phyloP scores from a whole-genome alignment of 2,113 vertebrate genomes.

The Leptodactylus fuscus region DNA sequence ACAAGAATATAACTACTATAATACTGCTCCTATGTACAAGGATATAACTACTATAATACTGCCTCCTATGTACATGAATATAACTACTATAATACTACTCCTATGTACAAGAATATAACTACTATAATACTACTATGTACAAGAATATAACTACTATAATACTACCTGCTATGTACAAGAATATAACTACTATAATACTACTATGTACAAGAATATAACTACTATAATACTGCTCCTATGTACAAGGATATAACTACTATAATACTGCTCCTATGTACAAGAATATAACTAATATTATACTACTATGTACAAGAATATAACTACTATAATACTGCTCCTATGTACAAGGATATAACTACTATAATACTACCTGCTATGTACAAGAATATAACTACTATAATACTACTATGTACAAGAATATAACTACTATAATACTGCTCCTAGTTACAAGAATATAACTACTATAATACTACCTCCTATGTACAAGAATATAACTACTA shows the following conservation, averaged over 20 bases:
- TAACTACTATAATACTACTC: no score
- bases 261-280: not conserved
- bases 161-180: no score
- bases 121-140: no score
- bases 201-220: no score
- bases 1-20: slow-evolving; percentile 2
- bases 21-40: not conserved
- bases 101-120: no score
- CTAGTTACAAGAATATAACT: not conserved
- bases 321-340: slow-evolving; percentile 5
- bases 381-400: slow-evolving; percentile 6
- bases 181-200: no score
- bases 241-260: not conserved
- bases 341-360: slow-evolving; percentile 1
- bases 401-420: slow-evolving; percentile 18
- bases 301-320: slow-evolving; percentile 22
- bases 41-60: slow-evolving; percentile 6
- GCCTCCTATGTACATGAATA: not conserved
- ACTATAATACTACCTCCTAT: slow-evolving; percentile 1
- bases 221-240: no score
- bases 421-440: slow-evolving; percentile 9
- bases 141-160: no score
- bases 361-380: not conserved
- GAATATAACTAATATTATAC: slow-evolving; percentile 3
- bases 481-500: not conserved